Conservation (phyloP, 2,888 invertebrate species). For the Pseudolycoriella hygida region DNA sequence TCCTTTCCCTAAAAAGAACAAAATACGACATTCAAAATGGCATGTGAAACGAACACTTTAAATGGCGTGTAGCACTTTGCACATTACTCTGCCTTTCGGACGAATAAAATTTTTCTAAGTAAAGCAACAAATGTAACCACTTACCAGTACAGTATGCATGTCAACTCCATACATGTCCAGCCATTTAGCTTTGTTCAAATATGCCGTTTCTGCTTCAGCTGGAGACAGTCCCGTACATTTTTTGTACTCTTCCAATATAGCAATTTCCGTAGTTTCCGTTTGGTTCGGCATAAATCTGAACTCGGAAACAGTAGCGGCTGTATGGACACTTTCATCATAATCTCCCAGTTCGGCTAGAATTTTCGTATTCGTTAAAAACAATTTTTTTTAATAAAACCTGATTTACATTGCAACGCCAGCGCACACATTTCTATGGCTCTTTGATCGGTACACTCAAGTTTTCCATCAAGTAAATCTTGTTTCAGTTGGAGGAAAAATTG, state of each 20-base stretch:
- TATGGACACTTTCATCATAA: slow-evolving; percentile 79
- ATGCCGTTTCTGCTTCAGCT: slow-evolving; percentile 89
- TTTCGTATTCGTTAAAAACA: slow-evolving; percentile 10
- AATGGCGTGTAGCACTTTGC: neutral
- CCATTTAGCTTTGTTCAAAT: slow-evolving; percentile 92
- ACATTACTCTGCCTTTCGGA: neutral
- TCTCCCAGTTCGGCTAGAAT: slow-evolving; percentile 91
- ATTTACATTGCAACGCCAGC: slow-evolving; percentile 79
- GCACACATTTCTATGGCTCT: slow-evolving; percentile 83
- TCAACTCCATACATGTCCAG: slow-evolving; percentile 98
- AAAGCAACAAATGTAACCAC: too few relatives aligned
- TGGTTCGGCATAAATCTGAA: slow-evolving; percentile 94
- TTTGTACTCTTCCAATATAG: slow-evolving; percentile 81
- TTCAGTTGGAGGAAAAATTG: slow-evolving; percentile 97
- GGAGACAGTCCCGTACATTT: slow-evolving; percentile 76
- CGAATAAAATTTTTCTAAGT: neutral
- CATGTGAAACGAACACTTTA: too few relatives aligned
- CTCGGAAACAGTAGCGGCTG: slow-evolving; percentile 93
- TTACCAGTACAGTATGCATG: slow-evolving; percentile 84
- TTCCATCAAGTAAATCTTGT: slow-evolving; percentile 82
- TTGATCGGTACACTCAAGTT: slow-evolving; percentile 74
- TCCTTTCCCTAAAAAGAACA: slow-evolving; percentile 58
- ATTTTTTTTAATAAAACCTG: slow-evolving; percentile 3
- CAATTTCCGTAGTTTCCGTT: slow-evolving; percentile 90
- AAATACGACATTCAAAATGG: too few relatives aligned